Conservation (phyloP, 1,140 invertebrate genomes). For the Papilio machaon region DNA sequence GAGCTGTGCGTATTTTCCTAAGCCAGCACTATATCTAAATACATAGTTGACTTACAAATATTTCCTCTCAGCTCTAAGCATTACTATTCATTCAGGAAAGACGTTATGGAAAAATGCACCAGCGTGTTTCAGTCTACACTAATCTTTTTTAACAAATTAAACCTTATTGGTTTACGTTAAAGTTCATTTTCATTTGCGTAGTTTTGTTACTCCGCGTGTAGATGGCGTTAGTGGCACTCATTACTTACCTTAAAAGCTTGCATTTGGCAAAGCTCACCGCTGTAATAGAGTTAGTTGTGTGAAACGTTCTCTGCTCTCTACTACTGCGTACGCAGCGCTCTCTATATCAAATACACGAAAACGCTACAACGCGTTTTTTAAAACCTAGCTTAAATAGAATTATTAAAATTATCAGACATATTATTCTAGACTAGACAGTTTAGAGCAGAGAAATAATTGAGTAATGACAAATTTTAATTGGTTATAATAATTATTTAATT, state of each 20-base stretch:
- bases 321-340: constrained; percentile 4
- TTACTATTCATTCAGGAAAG: constrained; percentile 13
- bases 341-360: not conserved
- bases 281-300: constrained; percentile 14
- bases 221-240: constrained; percentile 14
- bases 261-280: constrained; percentile 12
- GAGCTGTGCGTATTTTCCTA: not conserved
- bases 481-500: no score
- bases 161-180: not conserved
- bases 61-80: not conserved
- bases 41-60: constrained; percentile 19
- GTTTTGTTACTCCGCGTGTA: not conserved
- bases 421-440: not conserved
- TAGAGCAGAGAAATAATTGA: no score
- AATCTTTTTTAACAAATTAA: not conserved
- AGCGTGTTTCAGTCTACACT: not conserved
- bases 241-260: constrained; percentile 28
- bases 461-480: no score
- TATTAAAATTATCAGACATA: not conserved
- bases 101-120: constrained; percentile 3
- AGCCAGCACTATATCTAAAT: not conserved
- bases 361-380: not conserved
- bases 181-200: not conserved
- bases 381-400: not conserved
- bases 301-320: not conserved